phyloP scores from a whole-genome alignment of 2,113 vertebrate species.

The Melanerpes aurifrons region DNA sequence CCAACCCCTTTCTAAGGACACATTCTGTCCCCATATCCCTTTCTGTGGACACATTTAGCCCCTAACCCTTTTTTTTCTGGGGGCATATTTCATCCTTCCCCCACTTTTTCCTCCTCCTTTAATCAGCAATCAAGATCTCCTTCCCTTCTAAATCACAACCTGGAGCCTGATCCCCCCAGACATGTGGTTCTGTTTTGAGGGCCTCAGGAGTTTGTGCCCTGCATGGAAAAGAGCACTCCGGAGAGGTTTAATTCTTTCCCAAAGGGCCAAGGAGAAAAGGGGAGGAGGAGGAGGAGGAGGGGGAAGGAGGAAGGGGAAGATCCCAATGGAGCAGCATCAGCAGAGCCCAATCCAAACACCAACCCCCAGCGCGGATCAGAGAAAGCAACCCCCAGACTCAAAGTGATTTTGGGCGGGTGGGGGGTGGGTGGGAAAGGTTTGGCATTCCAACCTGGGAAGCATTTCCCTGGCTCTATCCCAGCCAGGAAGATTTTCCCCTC shows the following conservation, averaged over 20 bases:
- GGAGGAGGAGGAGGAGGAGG: too few species aligned
- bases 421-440: neutral
- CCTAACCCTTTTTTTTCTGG: too few species aligned
- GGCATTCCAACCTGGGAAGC: neutral
- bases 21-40: too few species aligned
- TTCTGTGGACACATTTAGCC: too few species aligned
- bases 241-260: neutral
- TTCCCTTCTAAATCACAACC: neutral
- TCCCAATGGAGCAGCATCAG: neutral
- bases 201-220: neutral
- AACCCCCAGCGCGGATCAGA: accelerated
- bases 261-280: too few species aligned
- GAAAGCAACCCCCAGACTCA: accelerated
- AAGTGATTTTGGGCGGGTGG: neutral
- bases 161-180: neutral
- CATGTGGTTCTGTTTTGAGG: neutral
- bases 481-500: neutral
- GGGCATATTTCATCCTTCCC: too few species aligned
- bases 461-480: neutral
- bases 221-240: neutral
- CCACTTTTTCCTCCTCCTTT: neutral
- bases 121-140: neutral
- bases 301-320: neutral
- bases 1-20: too few species aligned
- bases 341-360: neutral